Conservation (phyloP, 1,140 invertebrate species). For the Drosophila mauritiana region DNA sequence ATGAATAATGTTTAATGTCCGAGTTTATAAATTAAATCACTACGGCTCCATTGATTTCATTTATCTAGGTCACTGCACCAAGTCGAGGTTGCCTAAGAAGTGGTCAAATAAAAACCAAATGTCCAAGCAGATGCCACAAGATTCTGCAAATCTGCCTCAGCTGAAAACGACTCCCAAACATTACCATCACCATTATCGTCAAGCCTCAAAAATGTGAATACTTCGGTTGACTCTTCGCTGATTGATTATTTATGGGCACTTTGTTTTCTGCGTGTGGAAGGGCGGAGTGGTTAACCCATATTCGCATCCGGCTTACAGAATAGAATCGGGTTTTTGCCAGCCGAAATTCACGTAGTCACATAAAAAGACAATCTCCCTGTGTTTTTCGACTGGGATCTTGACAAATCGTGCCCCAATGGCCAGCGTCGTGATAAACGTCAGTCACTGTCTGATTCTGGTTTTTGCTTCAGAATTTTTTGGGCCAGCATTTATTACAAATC, state of each 20-base stretch:
- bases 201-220: slow-evolving; percentile 25
- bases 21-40: too few relatives aligned
- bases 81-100: slow-evolving; percentile 9
- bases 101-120: slow-evolving; percentile 13
- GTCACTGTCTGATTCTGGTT: slow-evolving; percentile 47
- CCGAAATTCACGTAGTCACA: slow-evolving; percentile 43
- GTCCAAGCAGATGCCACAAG: slow-evolving; percentile 22
- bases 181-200: slow-evolving; percentile 40
- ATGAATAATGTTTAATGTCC: not conserved
- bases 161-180: slow-evolving; percentile 5
- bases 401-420: slow-evolving; percentile 71
- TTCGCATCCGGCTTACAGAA: slow-evolving; percentile 38
- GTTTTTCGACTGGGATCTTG: slow-evolving; percentile 47
- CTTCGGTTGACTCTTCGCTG: slow-evolving; percentile 41
- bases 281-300: slow-evolving; percentile 38
- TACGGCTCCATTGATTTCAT: too few relatives aligned
- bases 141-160: slow-evolving; percentile 22
- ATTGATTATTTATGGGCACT: slow-evolving; percentile 51
- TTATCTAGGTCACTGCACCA: slow-evolving; percentile 1
- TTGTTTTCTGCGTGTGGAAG: slow-evolving; percentile 26
- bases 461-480: slow-evolving; percentile 17
- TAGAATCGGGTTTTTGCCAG: slow-evolving; percentile 26
- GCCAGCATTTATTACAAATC: slow-evolving; percentile 58
- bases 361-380: slow-evolving; percentile 72
- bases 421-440: slow-evolving; percentile 73